Evolutionary conservation across 2,797 vertebrate genomes (phyloP).

Genomic region (Thamnophis elegans): DNA sequence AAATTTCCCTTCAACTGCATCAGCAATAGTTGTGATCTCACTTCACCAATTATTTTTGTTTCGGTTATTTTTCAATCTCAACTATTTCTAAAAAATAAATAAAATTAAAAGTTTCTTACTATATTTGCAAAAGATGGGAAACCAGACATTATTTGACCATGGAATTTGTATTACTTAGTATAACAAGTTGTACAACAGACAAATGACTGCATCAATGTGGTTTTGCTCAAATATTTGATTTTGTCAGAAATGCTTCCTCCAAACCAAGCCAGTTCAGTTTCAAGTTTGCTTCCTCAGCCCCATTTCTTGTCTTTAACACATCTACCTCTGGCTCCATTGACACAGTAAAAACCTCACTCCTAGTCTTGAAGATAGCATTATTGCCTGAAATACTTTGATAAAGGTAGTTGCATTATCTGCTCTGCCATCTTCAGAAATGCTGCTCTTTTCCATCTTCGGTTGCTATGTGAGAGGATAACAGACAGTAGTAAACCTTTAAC

Average conservation of each 20-base stretch:
- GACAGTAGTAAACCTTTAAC: background rate
- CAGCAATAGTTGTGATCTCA: background rate
- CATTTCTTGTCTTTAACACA: background rate
- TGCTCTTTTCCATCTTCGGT: background rate
- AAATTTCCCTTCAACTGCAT: background rate
- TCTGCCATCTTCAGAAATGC: background rate
- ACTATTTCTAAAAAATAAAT: background rate
- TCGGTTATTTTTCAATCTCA: background rate
- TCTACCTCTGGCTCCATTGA: background rate
- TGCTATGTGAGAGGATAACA: background rate
- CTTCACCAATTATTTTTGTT: background rate
- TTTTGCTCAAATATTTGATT: background rate
- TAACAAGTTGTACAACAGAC: background rate
- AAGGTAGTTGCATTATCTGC: background rate
- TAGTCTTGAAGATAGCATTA: background rate
- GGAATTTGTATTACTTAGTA: background rate
- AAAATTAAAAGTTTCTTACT: background rate
- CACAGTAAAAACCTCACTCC: background rate
- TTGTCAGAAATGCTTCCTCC: background rate
- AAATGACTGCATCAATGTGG: background rate
- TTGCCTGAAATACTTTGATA: background rate
- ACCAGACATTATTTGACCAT: background rate
- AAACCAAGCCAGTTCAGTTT: background rate
- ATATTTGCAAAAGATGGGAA: background rate
- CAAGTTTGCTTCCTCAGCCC: background rate